phyloP scores from a whole-genome alignment of 2,797 vertebrate species.

The Natrix natrix region DNA sequence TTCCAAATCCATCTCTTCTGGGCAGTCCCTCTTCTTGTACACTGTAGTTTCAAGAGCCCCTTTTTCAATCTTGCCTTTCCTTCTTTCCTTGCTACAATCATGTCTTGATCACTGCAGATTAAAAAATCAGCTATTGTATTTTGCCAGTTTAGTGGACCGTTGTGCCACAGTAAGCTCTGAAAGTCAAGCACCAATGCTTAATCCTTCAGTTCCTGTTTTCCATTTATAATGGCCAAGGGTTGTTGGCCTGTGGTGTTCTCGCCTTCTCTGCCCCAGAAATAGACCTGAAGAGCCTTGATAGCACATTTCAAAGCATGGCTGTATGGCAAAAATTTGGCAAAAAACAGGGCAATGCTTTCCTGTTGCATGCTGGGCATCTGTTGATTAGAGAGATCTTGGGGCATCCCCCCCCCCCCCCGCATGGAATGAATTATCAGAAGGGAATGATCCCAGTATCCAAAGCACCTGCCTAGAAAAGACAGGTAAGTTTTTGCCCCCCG shows the following conservation, averaged over 20 bases:
- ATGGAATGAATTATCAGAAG: not conserved
- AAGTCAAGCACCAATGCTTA: not conserved
- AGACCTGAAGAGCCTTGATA: not conserved
- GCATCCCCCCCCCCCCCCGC: not conserved
- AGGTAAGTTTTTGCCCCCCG: not conserved
- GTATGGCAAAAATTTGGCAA: not conserved
- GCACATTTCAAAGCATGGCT: not conserved
- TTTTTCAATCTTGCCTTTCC: not conserved
- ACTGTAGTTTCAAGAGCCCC: not conserved
- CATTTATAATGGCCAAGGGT: not conserved
- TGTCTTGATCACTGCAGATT: not conserved
- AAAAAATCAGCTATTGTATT: not conserved
- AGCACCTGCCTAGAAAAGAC: not conserved
- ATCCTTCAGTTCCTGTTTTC: not conserved
- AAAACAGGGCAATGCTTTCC: not conserved
- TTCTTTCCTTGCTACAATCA: not conserved
- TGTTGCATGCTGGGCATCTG: not conserved
- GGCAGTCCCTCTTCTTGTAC: not conserved
- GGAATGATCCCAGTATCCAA: not conserved
- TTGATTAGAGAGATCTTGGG: not conserved
- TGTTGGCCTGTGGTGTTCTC: not conserved
- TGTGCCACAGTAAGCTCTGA: not conserved
- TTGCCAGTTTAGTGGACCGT: not conserved
- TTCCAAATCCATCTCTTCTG: not conserved
- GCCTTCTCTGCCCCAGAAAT: not conserved